Conservation (phyloP, 1,140 invertebrate species). For the Potamilus streckersoni region DNA sequence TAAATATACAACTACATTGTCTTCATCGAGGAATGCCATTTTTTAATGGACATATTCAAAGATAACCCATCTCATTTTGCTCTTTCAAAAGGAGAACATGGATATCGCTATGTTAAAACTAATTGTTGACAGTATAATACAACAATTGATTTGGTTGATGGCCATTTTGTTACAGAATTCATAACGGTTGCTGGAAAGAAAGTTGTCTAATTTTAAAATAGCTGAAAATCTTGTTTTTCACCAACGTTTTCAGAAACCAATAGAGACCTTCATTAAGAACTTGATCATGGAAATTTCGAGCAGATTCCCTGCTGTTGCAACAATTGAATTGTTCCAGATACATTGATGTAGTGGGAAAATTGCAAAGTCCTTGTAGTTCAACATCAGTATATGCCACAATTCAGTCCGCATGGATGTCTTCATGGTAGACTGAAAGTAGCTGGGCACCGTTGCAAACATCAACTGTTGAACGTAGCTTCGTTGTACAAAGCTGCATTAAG, state of each 20-base stretch:
- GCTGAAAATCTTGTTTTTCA: background rate
- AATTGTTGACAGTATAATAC: constrained; percentile 10
- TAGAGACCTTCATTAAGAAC: background rate
- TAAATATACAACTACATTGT: constrained; percentile 4
- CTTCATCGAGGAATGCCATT: background rate
- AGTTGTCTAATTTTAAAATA: constrained; percentile 2
- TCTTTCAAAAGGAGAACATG: constrained; percentile 6
- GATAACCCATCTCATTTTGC: constrained; percentile 3
- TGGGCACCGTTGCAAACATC: no score
- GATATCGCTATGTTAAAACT: constrained; percentile 6
- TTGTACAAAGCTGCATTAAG: no score
- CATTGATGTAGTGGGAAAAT: constrained; percentile 10
- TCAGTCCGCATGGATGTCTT: background rate
- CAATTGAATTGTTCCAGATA: constrained; percentile 3
- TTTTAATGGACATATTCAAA: constrained; percentile 9
- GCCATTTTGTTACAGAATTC: background rate
- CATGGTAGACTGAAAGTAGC: constrained; percentile 1
- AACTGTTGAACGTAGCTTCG: no score
- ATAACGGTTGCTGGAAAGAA: background rate
- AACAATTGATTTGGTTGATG: constrained; percentile 6
- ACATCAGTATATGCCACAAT: constrained; percentile 12
- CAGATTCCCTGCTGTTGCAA: constrained; percentile 6
- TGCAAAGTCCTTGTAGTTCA: constrained; percentile 12
- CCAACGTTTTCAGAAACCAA: constrained; percentile 1
- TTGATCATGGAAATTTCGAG: constrained; percentile 5